Evolutionary conservation across 2,797 vertebrate species (phyloP).

Genomic region (Pangasius djambal): DNA sequence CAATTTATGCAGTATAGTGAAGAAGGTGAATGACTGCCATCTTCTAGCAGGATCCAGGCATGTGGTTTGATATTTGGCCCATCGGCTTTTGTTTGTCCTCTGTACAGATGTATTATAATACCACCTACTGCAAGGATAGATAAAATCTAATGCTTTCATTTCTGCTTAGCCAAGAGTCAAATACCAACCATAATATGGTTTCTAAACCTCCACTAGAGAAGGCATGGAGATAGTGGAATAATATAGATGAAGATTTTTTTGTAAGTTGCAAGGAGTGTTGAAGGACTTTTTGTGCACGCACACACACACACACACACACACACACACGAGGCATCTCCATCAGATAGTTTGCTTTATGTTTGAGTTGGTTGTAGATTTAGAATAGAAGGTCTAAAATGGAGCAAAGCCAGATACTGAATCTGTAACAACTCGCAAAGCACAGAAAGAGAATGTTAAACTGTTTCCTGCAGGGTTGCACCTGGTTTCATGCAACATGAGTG

Average conservation of each 20-base stretch:
- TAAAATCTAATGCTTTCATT: neutral
- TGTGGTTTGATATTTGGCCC: slow-evolving; percentile 47
- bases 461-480: slow-evolving; percentile 17
- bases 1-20: slow-evolving; percentile 58
- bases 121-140: neutral
- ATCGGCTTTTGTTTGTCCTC: slow-evolving; percentile 18
- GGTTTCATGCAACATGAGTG: neutral
- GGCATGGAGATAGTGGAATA: neutral
- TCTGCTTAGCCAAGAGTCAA: slow-evolving; percentile 10
- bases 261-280: neutral
- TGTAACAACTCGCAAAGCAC: neutral
- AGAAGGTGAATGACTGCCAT: slow-evolving; percentile 45
- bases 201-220: neutral
- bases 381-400: neutral
- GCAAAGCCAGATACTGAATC: neutral
- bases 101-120: slow-evolving; percentile 28
- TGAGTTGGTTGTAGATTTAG: neutral
- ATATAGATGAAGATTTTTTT: neutral
- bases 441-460: neutral
- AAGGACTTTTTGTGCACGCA: neutral
- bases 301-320: neutral
- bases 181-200: neutral
- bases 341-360: neutral
- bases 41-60: slow-evolving; percentile 48
- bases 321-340: neutral